A percentile compares a stretch with the other conserved stretches of the same genome.
phyloP scores from a whole-genome alignment of 1,140 invertebrate species.

The Drosophila teissieri region DNA sequence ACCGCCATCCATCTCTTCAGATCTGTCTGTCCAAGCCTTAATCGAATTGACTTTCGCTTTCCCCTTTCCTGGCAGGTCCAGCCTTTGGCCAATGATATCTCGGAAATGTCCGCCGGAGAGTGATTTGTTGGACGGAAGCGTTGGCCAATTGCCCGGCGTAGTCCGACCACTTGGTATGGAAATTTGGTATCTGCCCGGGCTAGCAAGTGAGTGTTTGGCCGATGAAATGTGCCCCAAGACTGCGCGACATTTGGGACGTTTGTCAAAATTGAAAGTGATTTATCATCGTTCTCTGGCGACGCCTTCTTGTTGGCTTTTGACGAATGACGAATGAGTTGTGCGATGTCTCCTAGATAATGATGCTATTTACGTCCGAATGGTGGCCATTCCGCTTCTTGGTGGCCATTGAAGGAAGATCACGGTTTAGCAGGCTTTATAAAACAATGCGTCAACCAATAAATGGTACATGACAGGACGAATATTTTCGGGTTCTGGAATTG shows the following conservation, averaged over 20 bases:
- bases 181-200: conserved; percentile 29
- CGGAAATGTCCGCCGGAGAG: conserved; percentile 43
- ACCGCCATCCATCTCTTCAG: conserved; percentile 18
- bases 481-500: conserved; percentile 16
- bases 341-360: conserved; percentile 58
- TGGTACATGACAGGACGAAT: conserved; percentile 60
- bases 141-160: conserved; percentile 42
- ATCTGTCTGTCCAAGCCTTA: conserved; percentile 12
- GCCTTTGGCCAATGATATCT: conserved; percentile 47
- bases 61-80: conserved; percentile 3
- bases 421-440: conserved; percentile 48
- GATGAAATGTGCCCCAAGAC: conserved; percentile 61
- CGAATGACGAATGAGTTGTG: conserved; percentile 75
- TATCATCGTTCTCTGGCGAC: conserved; percentile 59
- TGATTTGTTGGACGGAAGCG: conserved; percentile 57
- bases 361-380: conserved; percentile 42
- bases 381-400: not conserved
- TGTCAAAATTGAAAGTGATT: conserved; percentile 81
- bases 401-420: not conserved
- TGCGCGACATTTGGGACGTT: conserved; percentile 74
- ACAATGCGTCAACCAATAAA: conserved; percentile 59
- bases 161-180: conserved; percentile 44
- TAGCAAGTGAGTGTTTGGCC: conserved; percentile 32
- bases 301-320: conserved; percentile 41
- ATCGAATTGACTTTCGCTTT: conserved; percentile 51